Conservation (phyloP, 2,797 vertebrate species). For the Lemur catta region DNA sequence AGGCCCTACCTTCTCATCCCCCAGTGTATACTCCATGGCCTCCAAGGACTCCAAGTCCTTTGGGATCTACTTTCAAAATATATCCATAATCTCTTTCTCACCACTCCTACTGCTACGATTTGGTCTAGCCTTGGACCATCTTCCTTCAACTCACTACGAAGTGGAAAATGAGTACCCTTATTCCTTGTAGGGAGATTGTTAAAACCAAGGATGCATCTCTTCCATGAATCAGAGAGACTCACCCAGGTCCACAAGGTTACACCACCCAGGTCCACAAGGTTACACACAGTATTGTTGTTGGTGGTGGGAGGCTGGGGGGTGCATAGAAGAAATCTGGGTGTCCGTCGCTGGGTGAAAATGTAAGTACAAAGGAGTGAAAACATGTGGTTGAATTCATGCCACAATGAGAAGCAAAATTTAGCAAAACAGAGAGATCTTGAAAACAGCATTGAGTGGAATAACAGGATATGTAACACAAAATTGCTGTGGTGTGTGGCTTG, state of each 20-base stretch:
- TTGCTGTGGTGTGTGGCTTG: background rate
- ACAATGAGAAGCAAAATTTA: background rate
- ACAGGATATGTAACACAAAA: background rate
- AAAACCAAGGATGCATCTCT: background rate
- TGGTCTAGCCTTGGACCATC: background rate
- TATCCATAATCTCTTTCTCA: background rate
- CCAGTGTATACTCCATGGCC: background rate
- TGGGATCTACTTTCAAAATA: background rate
- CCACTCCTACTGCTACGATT: background rate
- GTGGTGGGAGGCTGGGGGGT: background rate
- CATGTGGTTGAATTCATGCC: background rate
- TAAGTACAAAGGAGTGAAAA: background rate
- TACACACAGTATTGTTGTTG: too few relatives aligned
- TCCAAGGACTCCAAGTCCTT: too few relatives aligned
- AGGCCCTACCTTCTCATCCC: background rate
- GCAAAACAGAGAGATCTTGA: background rate
- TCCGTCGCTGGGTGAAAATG: background rate
- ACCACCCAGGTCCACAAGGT: background rate
- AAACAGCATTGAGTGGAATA: background rate
- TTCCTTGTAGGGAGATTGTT: background rate
- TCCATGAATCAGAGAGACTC: background rate
- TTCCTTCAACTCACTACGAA: background rate
- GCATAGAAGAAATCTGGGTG: background rate
- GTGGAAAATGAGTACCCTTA: background rate
- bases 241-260: accelerated